These are phyloP conservation scores for Agriopis aurantiaria DNA, from an alignment of 2,888 invertebrate genomes.

Conservation along the genomic window DNA sequence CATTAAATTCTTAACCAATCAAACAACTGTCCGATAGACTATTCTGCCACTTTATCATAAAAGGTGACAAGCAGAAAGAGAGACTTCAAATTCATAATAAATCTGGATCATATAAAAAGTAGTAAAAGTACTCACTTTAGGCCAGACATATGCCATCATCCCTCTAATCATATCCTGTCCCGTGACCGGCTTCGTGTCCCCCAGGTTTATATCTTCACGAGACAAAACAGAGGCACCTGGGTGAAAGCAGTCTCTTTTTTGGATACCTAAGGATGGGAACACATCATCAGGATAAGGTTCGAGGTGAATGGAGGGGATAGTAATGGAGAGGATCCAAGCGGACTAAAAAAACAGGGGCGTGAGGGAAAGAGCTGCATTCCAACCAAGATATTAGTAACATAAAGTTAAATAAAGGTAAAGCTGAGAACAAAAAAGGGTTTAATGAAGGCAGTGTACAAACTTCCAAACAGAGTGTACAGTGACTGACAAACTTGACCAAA, in stretches of 20 bases:
- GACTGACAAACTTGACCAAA: background rate
- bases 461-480: background rate
- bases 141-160: conserved; percentile 98
- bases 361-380: conserved; percentile 73
- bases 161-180: conserved; percentile 93
- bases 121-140: conserved; percentile 88
- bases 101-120: too few species aligned
- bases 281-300: conserved; percentile 49
- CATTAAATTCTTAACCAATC: too few species aligned
- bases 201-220: conserved; percentile 88
- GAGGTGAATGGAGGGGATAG: conserved; percentile 31
- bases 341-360: conserved; percentile 44
- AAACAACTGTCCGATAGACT: too few species aligned
- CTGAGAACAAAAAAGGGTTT: conserved; percentile 24
- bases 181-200: conserved; percentile 87
- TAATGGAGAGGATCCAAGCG: conserved; percentile 50
- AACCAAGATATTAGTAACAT: conserved; percentile 81
- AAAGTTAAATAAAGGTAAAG: conserved; percentile 3
- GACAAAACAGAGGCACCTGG: conserved; percentile 92
- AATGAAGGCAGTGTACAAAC: background rate
- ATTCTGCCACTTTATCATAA: too few species aligned
- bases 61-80: too few species aligned
- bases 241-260: conserved; percentile 95
- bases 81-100: too few species aligned
- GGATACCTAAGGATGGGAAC: conserved; percentile 82